Base-by-base conservation (phyloP, 2,113 vertebrate genomes). In the Poecilia latipinna region DNA sequence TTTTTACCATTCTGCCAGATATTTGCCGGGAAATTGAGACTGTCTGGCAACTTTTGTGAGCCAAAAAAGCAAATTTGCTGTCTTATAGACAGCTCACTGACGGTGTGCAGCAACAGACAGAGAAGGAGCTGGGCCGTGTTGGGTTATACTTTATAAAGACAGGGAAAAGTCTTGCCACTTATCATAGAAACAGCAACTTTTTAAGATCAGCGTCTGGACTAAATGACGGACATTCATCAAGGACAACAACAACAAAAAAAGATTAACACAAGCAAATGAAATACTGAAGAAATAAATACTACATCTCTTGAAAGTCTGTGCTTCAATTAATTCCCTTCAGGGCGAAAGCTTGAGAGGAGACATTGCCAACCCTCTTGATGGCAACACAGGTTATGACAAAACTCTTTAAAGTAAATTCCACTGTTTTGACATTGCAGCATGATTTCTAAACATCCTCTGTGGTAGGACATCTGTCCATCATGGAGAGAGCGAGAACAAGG, bases 371-470 rank as follows among this genome's bases (percentile, higher is more conserved):
- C 39, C 13, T 15, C 12, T 42, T 24, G 22, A 2, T 57, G 51
- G 8, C 51, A 24, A 57, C 51, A 57, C 24, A n/a, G 24, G 24
- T n/a, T n/a, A n/a, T 57, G 22, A 57, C 48, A 10, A n/a, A 57
- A 24, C 22, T n/a, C 22, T 24, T 57, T 11, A 17, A 54, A 22
- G 51, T 54, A 54, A 57, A 57, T 57, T 57, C 51, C 51, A 3
- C 2, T 74, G 7, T 78, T 86, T 78, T 70, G 68, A 17, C 48
- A 68, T 4, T 72, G 64, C 82, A 74, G 6, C 15, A 7, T 33
- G 11, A 82, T 83, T 85, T 86, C 88, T 73, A 83, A 78, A 32
- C 60, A 65, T 29, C 65, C 17, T 74, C 22, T 75, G 42, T 42
- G 66, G 66, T 37, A 32, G 29, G 51, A 12, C 26, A 1, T 67